phyloP scores from a whole-genome alignment of 2,888 invertebrate species.

The Cinara cedri region DNA sequence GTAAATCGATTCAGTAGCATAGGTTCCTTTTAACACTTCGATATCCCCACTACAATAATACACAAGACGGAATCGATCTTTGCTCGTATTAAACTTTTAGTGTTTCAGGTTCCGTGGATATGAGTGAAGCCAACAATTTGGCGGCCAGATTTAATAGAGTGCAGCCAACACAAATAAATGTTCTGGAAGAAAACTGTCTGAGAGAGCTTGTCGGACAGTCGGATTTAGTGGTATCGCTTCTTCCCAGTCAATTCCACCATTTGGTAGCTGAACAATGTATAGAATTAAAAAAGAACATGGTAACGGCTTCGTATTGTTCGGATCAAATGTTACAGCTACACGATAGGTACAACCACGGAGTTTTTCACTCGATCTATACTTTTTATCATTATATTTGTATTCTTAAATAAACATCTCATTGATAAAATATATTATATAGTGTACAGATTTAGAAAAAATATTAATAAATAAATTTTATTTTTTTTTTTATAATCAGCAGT shows the following conservation, averaged over 20 bases:
- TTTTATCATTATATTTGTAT: no score
- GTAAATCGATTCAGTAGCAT: no score
- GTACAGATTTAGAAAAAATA: no score
- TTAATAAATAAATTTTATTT: no score
- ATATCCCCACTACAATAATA: no score
- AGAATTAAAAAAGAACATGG: constrained; percentile 84
- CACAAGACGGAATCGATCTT: neutral
- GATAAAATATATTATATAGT: no score
- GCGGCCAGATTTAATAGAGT: constrained; percentile 79
- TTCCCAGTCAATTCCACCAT: constrained; percentile 91
- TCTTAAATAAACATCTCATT: no score
- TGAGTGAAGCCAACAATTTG: constrained; percentile 73
- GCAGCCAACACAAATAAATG: constrained; percentile 81
- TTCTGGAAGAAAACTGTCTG: constrained; percentile 72
- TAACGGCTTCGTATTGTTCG: constrained; percentile 94
- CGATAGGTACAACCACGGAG: constrained; percentile 75
- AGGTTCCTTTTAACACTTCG: no score
- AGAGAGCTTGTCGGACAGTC: constrained; percentile 75
- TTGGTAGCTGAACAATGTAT: constrained; percentile 86
- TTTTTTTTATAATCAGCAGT: no score
- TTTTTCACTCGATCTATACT: no score
- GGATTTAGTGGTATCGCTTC: constrained; percentile 82
- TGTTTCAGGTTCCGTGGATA: constrained; percentile 74
- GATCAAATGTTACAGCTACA: constrained; percentile 82
- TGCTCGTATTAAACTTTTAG: neutral